Conservation (phyloP, 1,140 invertebrate species). For the Sminthurides bifidus region DNA sequence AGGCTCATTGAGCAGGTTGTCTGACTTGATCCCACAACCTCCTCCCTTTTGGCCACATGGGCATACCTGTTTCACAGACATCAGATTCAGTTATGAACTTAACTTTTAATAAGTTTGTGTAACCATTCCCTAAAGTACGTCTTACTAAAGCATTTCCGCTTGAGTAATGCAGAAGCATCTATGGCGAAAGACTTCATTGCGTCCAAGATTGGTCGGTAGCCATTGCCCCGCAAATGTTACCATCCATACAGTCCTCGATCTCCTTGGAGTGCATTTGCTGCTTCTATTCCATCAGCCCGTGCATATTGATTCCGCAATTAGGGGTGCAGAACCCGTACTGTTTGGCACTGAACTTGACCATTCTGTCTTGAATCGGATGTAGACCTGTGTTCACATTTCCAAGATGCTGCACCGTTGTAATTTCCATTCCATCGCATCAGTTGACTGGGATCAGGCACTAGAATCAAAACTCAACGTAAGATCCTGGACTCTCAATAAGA, state of each 20-base stretch:
- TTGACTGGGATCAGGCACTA: slow-evolving; percentile 32
- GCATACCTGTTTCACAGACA: not conserved
- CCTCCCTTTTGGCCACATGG: not conserved
- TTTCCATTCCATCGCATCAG: slow-evolving; percentile 30
- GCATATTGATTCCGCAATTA: slow-evolving; percentile 75
- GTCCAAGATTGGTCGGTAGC: slow-evolving; percentile 66
- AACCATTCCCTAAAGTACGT: not conserved
- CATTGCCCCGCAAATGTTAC: slow-evolving; percentile 79
- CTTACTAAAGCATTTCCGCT: slow-evolving; percentile 31
- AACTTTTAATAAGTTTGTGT: not conserved
- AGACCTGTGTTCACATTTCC: slow-evolving; percentile 44
- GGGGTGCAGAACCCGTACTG: slow-evolving; percentile 72
- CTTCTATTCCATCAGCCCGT: slow-evolving; percentile 42
- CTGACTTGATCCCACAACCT: too few relatives aligned
- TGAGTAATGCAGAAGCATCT: slow-evolving; percentile 34
- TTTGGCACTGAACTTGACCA: slow-evolving; percentile 58
- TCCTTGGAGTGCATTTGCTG: not conserved
- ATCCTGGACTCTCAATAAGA: not conserved
- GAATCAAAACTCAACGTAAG: not conserved
- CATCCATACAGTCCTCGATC: slow-evolving; percentile 41
- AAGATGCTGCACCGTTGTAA: slow-evolving; percentile 12
- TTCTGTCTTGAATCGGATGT: slow-evolving; percentile 51
- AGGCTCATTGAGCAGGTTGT: too few relatives aligned
- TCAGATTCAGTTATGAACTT: not conserved
- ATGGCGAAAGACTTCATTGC: slow-evolving; percentile 42